These are phyloP conservation scores for Brachylomia viminalis DNA, from an alignment of 2,888 invertebrate species.

Conservation along the genomic window DNA sequence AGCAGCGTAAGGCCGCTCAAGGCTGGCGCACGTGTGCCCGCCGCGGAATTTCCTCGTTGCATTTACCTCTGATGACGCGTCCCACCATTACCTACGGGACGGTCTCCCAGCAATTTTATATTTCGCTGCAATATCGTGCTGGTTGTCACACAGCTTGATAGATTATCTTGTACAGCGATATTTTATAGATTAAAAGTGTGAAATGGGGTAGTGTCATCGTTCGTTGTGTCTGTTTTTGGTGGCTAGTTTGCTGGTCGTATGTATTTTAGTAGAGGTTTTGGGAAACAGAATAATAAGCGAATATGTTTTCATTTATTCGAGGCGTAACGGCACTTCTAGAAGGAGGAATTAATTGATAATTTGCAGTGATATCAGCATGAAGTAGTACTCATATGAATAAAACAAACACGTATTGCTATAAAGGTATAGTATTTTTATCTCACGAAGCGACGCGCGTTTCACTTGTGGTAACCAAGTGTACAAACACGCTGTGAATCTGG, in stretches of 20 bases:
- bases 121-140: slow-evolving; percentile 72
- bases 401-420: background rate
- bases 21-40: slow-evolving; percentile 72
- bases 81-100: slow-evolving; percentile 68
- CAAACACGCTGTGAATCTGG: too few relatives aligned
- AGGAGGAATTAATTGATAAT: background rate
- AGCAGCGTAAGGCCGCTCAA: slow-evolving; percentile 62
- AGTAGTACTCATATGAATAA: background rate
- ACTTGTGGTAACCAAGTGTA: too few relatives aligned
- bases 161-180: slow-evolving; percentile 66
- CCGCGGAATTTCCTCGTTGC: slow-evolving; percentile 77
- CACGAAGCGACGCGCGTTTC: background rate
- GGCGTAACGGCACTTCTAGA: background rate
- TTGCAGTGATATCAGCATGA: background rate
- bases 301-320: background rate
- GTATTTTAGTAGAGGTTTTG: background rate
- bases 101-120: slow-evolving; percentile 72
- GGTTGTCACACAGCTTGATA: slow-evolving; percentile 68
- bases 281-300: background rate
- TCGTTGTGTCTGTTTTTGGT: slow-evolving; percentile 26
- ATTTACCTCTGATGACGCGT: slow-evolving; percentile 80
- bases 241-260: slow-evolving; percentile 19
- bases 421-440: background rate
- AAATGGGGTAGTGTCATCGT: slow-evolving; percentile 42
- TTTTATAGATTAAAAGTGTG: slow-evolving; percentile 59